Conservation (phyloP, 2,797 vertebrate species). For the Microctenopoma stevenorrisi region DNA sequence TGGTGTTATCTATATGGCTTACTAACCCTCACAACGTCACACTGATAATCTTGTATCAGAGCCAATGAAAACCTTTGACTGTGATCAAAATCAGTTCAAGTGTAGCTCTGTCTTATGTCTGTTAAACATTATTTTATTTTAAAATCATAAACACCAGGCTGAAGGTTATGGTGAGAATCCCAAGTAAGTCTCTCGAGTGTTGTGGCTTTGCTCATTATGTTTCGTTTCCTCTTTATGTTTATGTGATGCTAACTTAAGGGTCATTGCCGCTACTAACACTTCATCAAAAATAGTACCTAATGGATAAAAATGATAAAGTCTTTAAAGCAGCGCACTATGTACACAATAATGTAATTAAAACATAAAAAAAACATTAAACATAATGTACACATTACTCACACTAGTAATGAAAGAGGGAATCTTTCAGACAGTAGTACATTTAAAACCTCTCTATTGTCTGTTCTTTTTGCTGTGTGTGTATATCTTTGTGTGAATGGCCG, state of each 20-base stretch:
- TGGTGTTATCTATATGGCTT: no score
- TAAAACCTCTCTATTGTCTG: conserved; percentile 59
- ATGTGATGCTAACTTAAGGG: background rate
- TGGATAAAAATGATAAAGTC: background rate
- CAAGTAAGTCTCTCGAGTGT: background rate
- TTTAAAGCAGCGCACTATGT: background rate
- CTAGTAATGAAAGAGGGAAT: conserved; percentile 1
- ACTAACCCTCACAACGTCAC: no score
- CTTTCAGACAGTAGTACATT: conserved; percentile 34
- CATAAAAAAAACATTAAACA: no score
- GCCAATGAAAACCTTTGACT: no score
- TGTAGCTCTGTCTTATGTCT: background rate
- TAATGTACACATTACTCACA: conserved; percentile 7
- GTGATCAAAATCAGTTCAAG: no score
- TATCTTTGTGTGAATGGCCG: conserved; percentile 20
- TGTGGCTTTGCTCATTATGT: no score
- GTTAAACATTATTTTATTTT: background rate
- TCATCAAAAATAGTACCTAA: background rate
- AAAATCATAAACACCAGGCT: background rate
- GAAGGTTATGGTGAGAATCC: background rate
- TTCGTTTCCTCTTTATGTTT: no score
- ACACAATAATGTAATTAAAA: no score
- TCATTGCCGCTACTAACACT: background rate
- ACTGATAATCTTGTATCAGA: no score
- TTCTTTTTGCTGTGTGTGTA: conserved; percentile 13